These are phyloP conservation scores for Pammene fasciana DNA, from an alignment of 2,888 invertebrate genomes.

Conservation along the genomic window DNA sequence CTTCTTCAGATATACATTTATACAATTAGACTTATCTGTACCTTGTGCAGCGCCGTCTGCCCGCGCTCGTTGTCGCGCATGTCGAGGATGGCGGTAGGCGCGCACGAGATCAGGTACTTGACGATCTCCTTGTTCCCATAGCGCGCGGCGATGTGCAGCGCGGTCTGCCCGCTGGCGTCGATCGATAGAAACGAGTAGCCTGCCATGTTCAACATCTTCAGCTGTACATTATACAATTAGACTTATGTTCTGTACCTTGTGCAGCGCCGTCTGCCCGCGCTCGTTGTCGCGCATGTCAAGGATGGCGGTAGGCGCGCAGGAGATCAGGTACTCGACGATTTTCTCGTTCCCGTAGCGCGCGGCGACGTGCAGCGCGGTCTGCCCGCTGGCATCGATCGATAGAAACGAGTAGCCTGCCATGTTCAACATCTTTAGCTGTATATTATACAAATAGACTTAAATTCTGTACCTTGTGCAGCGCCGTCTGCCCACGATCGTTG, in stretches of 20 bases:
- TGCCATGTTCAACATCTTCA: constrained; percentile 89
- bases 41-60: constrained; percentile 94
- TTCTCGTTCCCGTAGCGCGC: constrained; percentile 94
- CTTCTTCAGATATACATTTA: too few species aligned
- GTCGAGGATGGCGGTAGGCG: constrained; percentile 92
- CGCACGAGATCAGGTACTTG: constrained; percentile 93
- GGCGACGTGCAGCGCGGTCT: constrained; percentile 95
- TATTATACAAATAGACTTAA: not conserved
- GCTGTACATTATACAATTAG: too few species aligned
- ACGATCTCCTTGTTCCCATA: constrained; percentile 95
- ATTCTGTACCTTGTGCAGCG: constrained; percentile 88
- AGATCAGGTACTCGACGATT: constrained; percentile 93
- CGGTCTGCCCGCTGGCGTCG: constrained; percentile 93
- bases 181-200: constrained; percentile 93
- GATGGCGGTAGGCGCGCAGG: constrained; percentile 91
- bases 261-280: constrained; percentile 95
- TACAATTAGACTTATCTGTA: too few species aligned
- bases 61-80: constrained; percentile 93
- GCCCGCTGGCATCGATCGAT: constrained; percentile 92
- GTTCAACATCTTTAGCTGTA: constrained; percentile 91
- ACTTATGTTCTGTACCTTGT: constrained; percentile 86
- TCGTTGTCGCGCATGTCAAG: constrained; percentile 94
- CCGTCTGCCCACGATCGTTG: constrained; percentile 93
- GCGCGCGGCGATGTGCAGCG: constrained; percentile 93
- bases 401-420: constrained; percentile 91